Evolutionary conservation across 2,888 invertebrate genomes (phyloP), one percentile per base, ranked within the genome.

Genomic region (Priocnemis perturbator): DNA sequence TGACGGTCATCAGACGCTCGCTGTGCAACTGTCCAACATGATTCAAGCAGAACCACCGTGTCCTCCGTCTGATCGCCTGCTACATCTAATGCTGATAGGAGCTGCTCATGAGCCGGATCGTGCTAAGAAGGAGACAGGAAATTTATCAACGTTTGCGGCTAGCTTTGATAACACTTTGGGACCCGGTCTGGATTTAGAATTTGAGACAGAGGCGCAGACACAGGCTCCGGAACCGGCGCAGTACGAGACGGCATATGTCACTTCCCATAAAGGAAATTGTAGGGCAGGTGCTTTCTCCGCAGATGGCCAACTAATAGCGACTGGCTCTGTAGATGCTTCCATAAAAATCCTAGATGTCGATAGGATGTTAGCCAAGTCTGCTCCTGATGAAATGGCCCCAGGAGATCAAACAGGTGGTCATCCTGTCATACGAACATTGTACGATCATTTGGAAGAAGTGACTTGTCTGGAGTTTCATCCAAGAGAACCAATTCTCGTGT

Each of bases 321-420:
- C 99, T 0, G 99, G 99, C 15, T 98, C 98, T 78, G 97, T 97
- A 0, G 99, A 99, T 89, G 97, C 99, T 0, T 98, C 98, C 76
- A 99, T 99, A 67, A 99, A 99, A 94, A 98, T 99, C 83, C 90
- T 99, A 73, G 99, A 99, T 86, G 99, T 99, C n/a, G 99, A 99
- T 84, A 93, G 99, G 71, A 99, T 99, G 97, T 90, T 99, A 85
- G 98, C 98, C 0, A 98, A 99, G 88, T 98, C 98, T n/a, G 96
- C 97, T 0, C 97, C 96, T 0, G 96, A 96, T 82, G 96, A 95
- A 83, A 93, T 95, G 86, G 95, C 95, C 64, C 94, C 95, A 0
- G 94, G 95, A 0, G 92, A 96, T 78, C 95, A 94, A 87, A 96
- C 95, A 67, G 96, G 98, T 77, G 98, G 98, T 0, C 99, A 99